Conservation (phyloP, 2,113 vertebrate species). For the Cercocebus atys region DNA sequence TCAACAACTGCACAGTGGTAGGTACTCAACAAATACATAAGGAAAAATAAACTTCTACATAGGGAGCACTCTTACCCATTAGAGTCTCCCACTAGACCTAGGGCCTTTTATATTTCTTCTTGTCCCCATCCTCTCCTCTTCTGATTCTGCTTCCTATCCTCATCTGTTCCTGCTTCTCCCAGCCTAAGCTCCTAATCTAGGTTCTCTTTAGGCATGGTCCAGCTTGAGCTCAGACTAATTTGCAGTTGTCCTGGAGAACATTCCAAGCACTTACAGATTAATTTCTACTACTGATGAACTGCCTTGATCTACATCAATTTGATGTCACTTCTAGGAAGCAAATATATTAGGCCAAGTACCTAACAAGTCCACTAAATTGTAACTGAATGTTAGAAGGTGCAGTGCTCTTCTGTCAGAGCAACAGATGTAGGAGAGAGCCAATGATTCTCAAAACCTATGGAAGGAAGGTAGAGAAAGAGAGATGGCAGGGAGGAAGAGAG, state of each 20-base stretch:
- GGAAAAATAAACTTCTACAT: background rate
- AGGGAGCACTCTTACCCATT: background rate
- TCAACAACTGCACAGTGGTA: background rate
- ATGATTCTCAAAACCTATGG: background rate
- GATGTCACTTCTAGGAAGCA: background rate
- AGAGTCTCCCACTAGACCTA: background rate
- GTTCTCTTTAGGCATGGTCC: background rate
- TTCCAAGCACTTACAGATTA: background rate
- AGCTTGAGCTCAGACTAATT: background rate
- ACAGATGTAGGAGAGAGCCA: background rate
- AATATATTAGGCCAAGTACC: background rate
- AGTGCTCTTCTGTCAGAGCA: background rate
- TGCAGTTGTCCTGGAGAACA: background rate
- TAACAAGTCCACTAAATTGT: accelerated
- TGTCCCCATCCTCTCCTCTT: background rate
- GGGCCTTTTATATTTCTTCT: background rate
- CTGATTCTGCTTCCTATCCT: background rate
- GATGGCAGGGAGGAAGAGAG: background rate
- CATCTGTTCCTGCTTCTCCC: background rate
- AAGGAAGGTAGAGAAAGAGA: background rate
- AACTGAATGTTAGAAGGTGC: background rate
- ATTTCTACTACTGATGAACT: background rate
- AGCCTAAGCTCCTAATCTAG: background rate
- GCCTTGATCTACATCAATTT: background rate
- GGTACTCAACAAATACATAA: background rate